phyloP scores from a whole-genome alignment of 1,140 invertebrate species.

The Drosophila sturtevanti region DNA sequence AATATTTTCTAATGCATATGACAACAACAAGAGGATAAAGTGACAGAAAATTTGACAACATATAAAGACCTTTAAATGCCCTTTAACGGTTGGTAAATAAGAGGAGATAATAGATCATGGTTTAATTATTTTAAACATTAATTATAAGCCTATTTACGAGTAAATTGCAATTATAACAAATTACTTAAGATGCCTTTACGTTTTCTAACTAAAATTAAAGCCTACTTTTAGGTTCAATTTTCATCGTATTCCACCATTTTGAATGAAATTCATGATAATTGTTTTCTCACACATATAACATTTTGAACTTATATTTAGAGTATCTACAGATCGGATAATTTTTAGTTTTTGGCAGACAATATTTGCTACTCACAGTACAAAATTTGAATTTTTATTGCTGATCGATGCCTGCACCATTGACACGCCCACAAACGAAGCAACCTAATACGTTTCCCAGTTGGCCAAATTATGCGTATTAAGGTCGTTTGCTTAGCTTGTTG shows the following conservation, averaged over 20 bases:
- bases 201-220: not conserved
- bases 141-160: too few species aligned
- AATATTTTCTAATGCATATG: slow-evolving; percentile 8
- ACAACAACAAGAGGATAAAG: not conserved
- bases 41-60: not conserved
- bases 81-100: not conserved
- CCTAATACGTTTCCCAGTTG: not conserved
- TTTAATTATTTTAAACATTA: too few species aligned
- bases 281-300: not conserved
- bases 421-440: slow-evolving; percentile 26
- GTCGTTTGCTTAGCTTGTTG: slow-evolving; percentile 73
- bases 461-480: slow-evolving; percentile 76
- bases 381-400: slow-evolving; percentile 82
- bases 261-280: too few species aligned
- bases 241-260: too few species aligned
- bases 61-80: not conserved
- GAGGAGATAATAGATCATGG: too few species aligned
- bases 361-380: slow-evolving; percentile 60
- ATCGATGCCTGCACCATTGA: slow-evolving; percentile 68
- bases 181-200: not conserved
- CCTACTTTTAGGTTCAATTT: not conserved
- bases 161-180: too few species aligned
- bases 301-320: not conserved
- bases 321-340: slow-evolving; percentile 14
- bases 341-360: slow-evolving; percentile 24